Base-by-base conservation (phyloP, 2,888 invertebrate genomes). In the Dexiosoma caninum region DNA sequence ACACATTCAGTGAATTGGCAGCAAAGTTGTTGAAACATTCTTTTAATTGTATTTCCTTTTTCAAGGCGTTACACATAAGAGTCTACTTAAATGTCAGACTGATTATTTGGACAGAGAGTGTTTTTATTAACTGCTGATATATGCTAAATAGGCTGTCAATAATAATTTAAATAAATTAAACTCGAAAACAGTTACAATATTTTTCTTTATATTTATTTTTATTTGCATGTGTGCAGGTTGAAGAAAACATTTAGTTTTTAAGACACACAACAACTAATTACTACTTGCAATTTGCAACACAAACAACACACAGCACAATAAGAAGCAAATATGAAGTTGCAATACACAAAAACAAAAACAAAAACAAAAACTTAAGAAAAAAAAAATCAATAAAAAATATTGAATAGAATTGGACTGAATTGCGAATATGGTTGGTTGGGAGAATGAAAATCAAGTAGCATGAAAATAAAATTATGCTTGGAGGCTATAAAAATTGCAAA, bases 81-180 rank as follows among this genome's bases (percentile, higher is more conserved):
- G 46, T 46, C 46, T 55, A 8, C 44, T 53, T 16, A 55, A 57
- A 19, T 27, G 32, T 19, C 32, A 55, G 35, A 14, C 35, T 77
- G 44, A 23, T 46, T 70, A 64, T 64, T 75, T 70, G 21, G 9
- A 19, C 27, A 27, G n/a, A 77, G 35, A 69, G 32, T 35, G 51
- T 69, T 64, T 64, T 59, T 37, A 35, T 53, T 64, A 57, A 57
- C 71, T 72, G 67, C 57, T 74, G 77, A 77, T 57, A 46, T 70
- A 66, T 81, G 81, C 53, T 78, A 81, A 81, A 71, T 60, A 78
- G 70, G 72, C 83, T 83, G 83, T 83, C 83, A 83, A 83, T 83
- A 83, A 76, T 70, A 82, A 83, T 83, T 83, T 83, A 72, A 82
- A 71, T 69, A 75, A 83, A 78, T 81, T 78, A 70, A 80, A 72